Evolutionary conservation across 2,888 invertebrate genomes (phyloP).

Genomic region (Clistopyga incitator): DNA sequence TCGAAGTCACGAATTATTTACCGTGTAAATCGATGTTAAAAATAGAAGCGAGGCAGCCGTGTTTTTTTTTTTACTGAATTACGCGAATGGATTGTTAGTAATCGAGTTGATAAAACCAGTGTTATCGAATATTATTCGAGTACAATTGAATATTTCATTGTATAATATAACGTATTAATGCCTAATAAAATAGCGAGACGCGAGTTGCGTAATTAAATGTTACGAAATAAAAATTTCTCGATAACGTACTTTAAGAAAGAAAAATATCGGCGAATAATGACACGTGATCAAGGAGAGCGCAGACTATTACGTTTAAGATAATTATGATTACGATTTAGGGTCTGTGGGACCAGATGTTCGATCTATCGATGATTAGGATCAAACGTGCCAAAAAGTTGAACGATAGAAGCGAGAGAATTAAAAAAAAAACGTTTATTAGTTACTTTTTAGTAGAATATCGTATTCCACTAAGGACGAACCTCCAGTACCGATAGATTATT

Average conservation of each 20-base stretch:
- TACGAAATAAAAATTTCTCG: background rate
- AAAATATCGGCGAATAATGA: constrained; percentile 20
- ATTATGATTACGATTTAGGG: constrained; percentile 27
- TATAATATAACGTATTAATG: constrained; percentile 3
- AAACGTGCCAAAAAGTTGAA: constrained; percentile 7
- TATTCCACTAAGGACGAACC: constrained; percentile 2
- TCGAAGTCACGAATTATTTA: background rate
- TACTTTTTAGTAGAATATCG: background rate
- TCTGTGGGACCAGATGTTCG: constrained; percentile 48
- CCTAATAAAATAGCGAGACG: constrained; percentile 5
- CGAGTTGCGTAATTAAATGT: background rate
- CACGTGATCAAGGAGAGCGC: constrained; percentile 52
- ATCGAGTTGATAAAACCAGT: background rate
- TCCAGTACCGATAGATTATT: constrained; percentile 8
- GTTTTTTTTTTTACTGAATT: background rate
- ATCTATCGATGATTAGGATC: constrained; percentile 1
- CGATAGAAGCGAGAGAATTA: constrained; percentile 7
- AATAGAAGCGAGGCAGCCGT: constrained; percentile 4
- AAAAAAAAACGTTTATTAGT: background rate
- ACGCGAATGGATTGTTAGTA: background rate
- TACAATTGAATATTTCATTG: constrained; percentile 5
- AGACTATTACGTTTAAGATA: constrained; percentile 61
- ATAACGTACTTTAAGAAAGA: background rate
- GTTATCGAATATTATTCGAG: constrained; percentile 1
- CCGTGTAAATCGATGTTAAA: background rate